Percentiles rank a stretch among this genome's conserved stretches.
phyloP scores from a whole-genome alignment of 2,888 invertebrate species.

The Ophion costatus region DNA sequence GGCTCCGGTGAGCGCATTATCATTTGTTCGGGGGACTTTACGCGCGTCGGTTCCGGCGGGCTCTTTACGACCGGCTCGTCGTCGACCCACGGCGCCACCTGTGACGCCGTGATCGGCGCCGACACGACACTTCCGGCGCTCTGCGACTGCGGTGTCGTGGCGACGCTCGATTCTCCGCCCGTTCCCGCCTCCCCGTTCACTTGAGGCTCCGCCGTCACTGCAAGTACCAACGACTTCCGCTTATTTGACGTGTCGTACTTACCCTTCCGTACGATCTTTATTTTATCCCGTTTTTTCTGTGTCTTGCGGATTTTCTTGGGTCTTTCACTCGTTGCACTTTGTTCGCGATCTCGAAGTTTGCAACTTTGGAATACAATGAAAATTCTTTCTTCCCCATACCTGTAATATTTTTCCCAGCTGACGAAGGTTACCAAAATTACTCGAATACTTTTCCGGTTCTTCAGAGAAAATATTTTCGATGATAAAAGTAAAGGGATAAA shows the following conservation, averaged over 20 bases:
- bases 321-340: background rate
- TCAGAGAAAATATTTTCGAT: too few species aligned
- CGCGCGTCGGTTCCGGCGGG: conserved; percentile 96
- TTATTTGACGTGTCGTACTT: conserved; percentile 73
- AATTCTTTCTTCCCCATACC: background rate
- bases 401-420: background rate
- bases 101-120: conserved; percentile 87
- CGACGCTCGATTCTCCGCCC: conserved; percentile 77
- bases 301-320: background rate
- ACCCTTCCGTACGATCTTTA: background rate
- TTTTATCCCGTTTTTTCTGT: background rate
- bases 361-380: background rate
- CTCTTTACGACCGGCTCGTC: conserved; percentile 93
- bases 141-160: conserved; percentile 84
- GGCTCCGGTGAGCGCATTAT: conserved; percentile 97
- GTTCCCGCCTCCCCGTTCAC: conserved; percentile 78
- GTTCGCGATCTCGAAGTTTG: background rate
- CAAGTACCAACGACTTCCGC: conserved; percentile 73
- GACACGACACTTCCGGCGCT: conserved; percentile 84
- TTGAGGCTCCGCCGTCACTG: conserved; percentile 82
- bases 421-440: too few species aligned
- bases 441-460: too few species aligned
- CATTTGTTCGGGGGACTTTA: conserved; percentile 96
- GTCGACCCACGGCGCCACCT: conserved; percentile 82
- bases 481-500: too few species aligned